Conservation (phyloP, 1,140 invertebrate species). For the Diploscapter pachys region DNA sequence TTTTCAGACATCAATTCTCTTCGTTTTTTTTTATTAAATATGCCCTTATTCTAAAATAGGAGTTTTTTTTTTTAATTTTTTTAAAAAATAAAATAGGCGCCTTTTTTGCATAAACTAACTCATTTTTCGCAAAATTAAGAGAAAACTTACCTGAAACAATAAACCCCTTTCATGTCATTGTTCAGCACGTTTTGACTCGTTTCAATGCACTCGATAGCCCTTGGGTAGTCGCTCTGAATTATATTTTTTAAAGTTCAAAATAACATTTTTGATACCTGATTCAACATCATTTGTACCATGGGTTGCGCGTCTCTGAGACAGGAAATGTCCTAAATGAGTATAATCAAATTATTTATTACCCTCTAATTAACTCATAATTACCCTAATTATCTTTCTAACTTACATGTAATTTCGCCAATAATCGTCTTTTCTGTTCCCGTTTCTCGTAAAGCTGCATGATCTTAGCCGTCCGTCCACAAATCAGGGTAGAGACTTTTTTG, state of each 20-base stretch:
- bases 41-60: too few relatives aligned
- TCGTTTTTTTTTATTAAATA: too few relatives aligned
- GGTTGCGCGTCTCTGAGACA: constrained; percentile 91
- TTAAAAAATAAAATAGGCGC: too few relatives aligned
- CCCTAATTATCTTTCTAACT: neutral
- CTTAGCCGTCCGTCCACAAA: constrained; percentile 40
- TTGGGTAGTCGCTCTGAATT: constrained; percentile 86
- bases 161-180: constrained; percentile 81
- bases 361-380: too few relatives aligned
- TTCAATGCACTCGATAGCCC: constrained; percentile 89
- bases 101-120: too few relatives aligned
- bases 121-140: too few relatives aligned
- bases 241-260: too few relatives aligned
- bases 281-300: constrained; percentile 87
- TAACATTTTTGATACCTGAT: constrained; percentile 64
- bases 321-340: constrained; percentile 48
- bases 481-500: constrained; percentile 22
- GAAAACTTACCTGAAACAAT: constrained; percentile 72
- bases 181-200: constrained; percentile 89
- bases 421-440: constrained; percentile 43
- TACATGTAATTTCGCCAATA: constrained; percentile 22
- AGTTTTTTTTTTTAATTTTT: too few relatives aligned
- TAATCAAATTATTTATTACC: neutral
- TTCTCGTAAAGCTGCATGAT: constrained; percentile 61
- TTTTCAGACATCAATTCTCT: too few relatives aligned